Conservation (phyloP, 2,113 vertebrate species). For the Origma solitaria region DNA sequence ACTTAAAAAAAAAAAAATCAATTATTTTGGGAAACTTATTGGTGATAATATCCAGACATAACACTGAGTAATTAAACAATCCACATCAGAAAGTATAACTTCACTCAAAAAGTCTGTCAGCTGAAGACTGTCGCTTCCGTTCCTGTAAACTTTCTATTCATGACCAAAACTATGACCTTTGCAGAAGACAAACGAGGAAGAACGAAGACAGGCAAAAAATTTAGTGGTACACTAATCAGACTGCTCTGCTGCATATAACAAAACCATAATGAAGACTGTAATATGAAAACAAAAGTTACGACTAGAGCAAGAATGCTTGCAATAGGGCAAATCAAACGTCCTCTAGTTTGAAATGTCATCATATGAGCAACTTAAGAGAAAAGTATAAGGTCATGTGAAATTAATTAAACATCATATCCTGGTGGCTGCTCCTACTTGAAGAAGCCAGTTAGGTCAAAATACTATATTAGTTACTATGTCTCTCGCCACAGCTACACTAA, state of each 20-base stretch:
- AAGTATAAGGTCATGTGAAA: not conserved
- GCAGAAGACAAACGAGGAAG: not conserved
- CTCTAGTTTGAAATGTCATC: not conserved
- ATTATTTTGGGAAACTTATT: not conserved
- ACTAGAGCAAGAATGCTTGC: not conserved
- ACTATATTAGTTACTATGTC: not conserved
- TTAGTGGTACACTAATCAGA: not conserved
- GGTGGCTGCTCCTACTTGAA: not conserved
- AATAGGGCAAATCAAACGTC: not conserved
- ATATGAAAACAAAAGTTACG: not conserved
- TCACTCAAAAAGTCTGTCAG: not conserved
- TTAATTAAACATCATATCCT: not conserved
- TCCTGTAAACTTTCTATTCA: not conserved
- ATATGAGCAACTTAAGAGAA: not conserved
- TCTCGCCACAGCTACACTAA: not conserved
- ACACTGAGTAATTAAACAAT: not conserved
- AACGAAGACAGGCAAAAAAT: not conserved
- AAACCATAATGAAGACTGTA: not conserved
- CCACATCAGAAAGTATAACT: not conserved
- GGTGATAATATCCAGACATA: not conserved
- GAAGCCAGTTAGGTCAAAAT: not conserved
- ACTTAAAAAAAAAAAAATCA: no score
- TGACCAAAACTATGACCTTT: not conserved
- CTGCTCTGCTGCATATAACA: not conserved
- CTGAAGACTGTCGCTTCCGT: not conserved